Evolutionary conservation across 2,888 invertebrate species (phyloP), one percentile per base, ranked within the genome.

Genomic region (Lathronympha strigana): DNA sequence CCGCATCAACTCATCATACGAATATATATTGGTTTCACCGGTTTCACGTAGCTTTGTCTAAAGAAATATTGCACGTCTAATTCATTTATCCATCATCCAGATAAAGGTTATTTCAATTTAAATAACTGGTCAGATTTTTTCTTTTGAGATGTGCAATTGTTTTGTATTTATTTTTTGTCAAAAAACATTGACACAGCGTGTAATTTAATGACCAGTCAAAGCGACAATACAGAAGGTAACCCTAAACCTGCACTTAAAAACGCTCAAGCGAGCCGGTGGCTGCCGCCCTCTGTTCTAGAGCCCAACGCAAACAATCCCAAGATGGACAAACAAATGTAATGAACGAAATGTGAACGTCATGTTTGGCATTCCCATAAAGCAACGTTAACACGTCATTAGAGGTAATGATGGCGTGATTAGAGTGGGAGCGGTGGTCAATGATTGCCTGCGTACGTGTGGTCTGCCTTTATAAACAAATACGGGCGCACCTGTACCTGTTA

Each of bases 341-440:
- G 91, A 90, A 88, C 90, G 87, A 91, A 91, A 92, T 90, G 86
- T 90, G 90, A 87, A 87, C 90, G 90, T 89, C 89, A 88, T 91
- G 92, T 92, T 92, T 92, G 91, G 91, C 90, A 90, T 92, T 91
- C 92, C 91, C 92, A 91, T 92, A 92, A 90, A 90, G 89, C 84
- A 86, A 87, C 87, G 91, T 91, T 92, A 92, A 90, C 92, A 91
- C 92, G 89, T 92, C 90, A 92, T 91, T 92, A 92, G 87, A 88
- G 86, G 90, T 90, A 91, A 91, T 92, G 91, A 92, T 90, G 90
- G 84, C 86, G 82, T 90, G 88, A 91, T 91, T 91, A 90, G 79
- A 82, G 85, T 82, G 81, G 84, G 83, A 83, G 86, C 83, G 78
- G 82, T 84, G 84, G 79, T 79, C 84, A 83, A 80, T 86, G 88